Evolutionary conservation across 2,888 invertebrate genomes (phyloP).

Genomic region (Macrophya annulata): DNA sequence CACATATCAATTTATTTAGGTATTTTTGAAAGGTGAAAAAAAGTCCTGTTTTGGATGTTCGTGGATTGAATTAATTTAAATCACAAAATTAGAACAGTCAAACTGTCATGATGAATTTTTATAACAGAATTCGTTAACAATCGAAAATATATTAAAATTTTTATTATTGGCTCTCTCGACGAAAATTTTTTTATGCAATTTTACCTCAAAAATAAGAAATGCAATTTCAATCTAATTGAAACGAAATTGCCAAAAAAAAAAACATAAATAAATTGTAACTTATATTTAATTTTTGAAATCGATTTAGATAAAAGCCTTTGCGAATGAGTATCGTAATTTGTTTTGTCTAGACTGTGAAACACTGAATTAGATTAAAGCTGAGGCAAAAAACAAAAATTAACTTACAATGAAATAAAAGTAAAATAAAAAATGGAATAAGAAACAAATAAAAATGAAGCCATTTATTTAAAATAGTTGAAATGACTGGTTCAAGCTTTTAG

Average conservation of each 20-base stretch:
- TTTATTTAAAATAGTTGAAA: slow-evolving; percentile 16
- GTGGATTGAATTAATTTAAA: not conserved
- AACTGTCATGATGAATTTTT: not conserved
- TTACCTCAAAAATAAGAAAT: not conserved
- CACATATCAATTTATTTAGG: not conserved
- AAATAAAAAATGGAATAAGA: not conserved
- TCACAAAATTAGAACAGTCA: not conserved
- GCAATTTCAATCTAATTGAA: not conserved
- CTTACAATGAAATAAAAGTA: not conserved
- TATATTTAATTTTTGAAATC: not conserved
- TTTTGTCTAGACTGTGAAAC: not conserved
- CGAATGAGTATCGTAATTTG: not conserved
- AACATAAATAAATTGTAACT: no score
- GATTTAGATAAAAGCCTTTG: not conserved
- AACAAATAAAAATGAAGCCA: slow-evolving; percentile 25
- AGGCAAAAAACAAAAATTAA: not conserved
- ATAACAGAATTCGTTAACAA: no score
- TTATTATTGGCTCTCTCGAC: not conserved
- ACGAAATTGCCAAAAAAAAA: no score
- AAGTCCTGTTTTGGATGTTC: not conserved
- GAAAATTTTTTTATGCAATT: not conserved
- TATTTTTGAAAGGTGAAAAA: no score
- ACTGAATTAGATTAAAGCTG: not conserved
- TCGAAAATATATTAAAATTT: not conserved
- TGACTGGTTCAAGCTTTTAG: not conserved